A percentile compares a stretch with the other conserved stretches of the same genome.
Conservation (phyloP, 2,113 vertebrate genomes). For the Otus sunia region DNA sequence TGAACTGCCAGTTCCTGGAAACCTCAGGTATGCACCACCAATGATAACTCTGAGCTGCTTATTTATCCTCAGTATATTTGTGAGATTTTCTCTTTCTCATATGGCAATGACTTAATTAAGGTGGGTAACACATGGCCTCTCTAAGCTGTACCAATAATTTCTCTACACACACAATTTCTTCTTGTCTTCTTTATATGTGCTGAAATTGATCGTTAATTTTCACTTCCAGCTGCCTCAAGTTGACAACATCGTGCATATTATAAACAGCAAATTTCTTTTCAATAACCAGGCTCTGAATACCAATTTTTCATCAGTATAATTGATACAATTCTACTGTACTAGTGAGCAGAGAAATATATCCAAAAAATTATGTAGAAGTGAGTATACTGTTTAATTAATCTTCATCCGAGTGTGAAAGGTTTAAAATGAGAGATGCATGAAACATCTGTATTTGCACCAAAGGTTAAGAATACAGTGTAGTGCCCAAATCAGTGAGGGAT, state of each 20-base stretch:
- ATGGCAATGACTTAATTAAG: neutral
- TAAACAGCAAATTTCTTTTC: neutral
- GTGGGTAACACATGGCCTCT: neutral
- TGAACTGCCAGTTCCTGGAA: neutral
- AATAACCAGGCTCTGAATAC: neutral
- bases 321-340: neutral
- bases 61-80: neutral
- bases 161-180: neutral
- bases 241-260: neutral
- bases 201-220: conserved; percentile 3
- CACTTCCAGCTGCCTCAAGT: neutral
- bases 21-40: neutral
- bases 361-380: neutral
- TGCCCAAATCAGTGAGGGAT: neutral
- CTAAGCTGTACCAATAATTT: neutral
- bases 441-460: neutral
- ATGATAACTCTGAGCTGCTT: rapidly evolving
- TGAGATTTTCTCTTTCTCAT: neutral
- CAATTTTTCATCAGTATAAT: neutral
- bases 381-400: neutral
- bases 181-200: neutral
- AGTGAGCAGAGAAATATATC: neutral
- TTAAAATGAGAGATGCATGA: neutral
- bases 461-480: neutral
- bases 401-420: neutral